phyloP scores from a whole-genome alignment of 2,113 vertebrate genomes.

The Poeciliopsis retropinna region DNA sequence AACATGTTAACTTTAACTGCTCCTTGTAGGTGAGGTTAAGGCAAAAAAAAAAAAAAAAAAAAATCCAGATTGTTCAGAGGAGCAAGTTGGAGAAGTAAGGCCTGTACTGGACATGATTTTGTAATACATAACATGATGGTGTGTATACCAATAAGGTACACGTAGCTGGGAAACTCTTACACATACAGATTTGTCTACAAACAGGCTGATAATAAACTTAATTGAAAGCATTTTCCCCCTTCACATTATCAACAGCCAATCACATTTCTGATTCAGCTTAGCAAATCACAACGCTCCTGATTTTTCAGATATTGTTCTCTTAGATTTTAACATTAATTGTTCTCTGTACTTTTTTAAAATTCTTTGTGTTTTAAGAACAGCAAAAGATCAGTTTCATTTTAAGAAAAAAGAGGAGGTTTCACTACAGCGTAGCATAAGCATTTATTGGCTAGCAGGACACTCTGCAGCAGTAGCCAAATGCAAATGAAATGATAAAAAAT shows the following conservation, averaged over 20 bases:
- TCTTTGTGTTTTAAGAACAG: constrained; percentile 31
- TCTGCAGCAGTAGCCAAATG: neutral
- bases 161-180: neutral
- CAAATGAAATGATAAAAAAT: neutral
- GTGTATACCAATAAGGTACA: neutral
- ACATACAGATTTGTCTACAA: neutral
- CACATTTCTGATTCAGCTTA: neutral
- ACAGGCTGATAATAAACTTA: neutral
- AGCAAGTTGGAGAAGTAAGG: neutral
- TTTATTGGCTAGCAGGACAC: neutral
- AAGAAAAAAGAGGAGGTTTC: neutral
- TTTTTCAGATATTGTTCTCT: neutral
- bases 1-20: neutral
- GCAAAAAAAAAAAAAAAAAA: neutral
- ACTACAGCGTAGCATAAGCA: constrained; percentile 20
- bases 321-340: neutral
- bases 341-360: constrained; percentile 2
- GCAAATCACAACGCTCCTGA: neutral
- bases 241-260: neutral
- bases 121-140: neutral
- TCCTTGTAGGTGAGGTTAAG: neutral
- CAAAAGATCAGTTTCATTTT: neutral
- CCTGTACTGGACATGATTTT: neutral
- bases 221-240: constrained; percentile 4
- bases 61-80: neutral